Percentiles rank a stretch among this genome's conserved stretches.
Conservation (phyloP, 2,113 vertebrate genomes). For the Cryptotis parvus region DNA sequence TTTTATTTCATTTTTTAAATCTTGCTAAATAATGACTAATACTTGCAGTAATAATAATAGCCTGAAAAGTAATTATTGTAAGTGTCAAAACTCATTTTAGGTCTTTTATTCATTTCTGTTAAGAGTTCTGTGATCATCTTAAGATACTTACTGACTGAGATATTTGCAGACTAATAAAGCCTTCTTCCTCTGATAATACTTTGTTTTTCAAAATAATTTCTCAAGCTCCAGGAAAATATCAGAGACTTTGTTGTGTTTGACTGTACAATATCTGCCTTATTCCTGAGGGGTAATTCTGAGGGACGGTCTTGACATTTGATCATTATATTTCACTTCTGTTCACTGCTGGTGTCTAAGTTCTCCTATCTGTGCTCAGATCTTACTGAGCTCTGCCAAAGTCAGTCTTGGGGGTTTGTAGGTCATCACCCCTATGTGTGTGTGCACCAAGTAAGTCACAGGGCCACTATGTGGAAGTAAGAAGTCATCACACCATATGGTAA, state of each 20-base stretch:
- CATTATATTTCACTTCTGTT: slow-evolving; percentile 41
- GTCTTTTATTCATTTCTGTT: slow-evolving; percentile 15
- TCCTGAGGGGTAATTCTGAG: slow-evolving; percentile 6
- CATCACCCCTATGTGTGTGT: slow-evolving; percentile 29
- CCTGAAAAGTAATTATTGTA: slow-evolving; percentile 3
- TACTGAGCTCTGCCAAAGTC: slow-evolving; percentile 30
- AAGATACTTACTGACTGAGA: neutral
- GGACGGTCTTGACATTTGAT: slow-evolving; percentile 20
- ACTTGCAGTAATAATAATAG: neutral
- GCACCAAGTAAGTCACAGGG: neutral
- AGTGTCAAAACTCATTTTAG: slow-evolving; percentile 11
- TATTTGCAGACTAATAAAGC: slow-evolving; percentile 12
- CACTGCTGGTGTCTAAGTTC: slow-evolving; percentile 7
- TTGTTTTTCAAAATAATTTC: slow-evolving; percentile 22
- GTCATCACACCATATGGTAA: neutral
- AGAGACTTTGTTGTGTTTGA: neutral
- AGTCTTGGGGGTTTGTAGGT: slow-evolving; percentile 61
- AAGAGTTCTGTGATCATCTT: neutral
- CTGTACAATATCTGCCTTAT: neutral
- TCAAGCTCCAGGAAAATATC: neutral
- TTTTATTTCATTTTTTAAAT: too few relatives aligned
- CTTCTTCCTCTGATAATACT: neutral
- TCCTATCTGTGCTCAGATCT: slow-evolving; percentile 51
- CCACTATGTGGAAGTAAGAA: slow-evolving; percentile 59
- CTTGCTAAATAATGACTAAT: neutral